Percentiles rank a stretch among this genome's conserved stretches.
Evolutionary conservation across 2,797 vertebrate genomes (phyloP).

Genomic region (Gouania willdenowi): DNA sequence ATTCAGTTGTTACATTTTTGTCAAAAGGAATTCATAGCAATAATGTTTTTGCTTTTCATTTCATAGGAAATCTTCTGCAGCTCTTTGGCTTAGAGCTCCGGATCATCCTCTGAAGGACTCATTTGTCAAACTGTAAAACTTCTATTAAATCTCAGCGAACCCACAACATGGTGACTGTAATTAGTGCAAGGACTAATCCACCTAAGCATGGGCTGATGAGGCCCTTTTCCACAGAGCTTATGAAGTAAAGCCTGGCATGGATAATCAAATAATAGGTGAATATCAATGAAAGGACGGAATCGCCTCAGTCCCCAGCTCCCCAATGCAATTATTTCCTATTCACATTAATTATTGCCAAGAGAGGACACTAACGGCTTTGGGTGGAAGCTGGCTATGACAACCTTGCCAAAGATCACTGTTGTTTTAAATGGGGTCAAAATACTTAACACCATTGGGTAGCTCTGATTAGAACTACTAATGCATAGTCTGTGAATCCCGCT

Average conservation of each 20-base stretch:
- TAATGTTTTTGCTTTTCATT: no score
- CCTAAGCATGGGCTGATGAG: conserved; percentile 59
- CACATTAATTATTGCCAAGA: conserved; percentile 93
- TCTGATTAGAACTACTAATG: conserved; percentile 26
- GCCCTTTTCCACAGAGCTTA: conserved; percentile 65
- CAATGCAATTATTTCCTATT: conserved; percentile 91
- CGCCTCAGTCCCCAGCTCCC: conserved; percentile 83
- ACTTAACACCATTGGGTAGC: conserved; percentile 38
- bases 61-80: no score
- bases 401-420: conserved; percentile 74
- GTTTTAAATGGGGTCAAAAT: conserved; percentile 60
- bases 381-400: conserved; percentile 74
- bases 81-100: conserved; percentile 39
- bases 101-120: conserved; percentile 34
- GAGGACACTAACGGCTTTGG: conserved; percentile 94
- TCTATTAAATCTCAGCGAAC: conserved; percentile 72
- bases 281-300: conserved; percentile 82
- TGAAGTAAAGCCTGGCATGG: conserved; percentile 67
- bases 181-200: conserved; percentile 78
- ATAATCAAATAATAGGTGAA: conserved; percentile 82
- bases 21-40: background rate
- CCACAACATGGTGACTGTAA: conserved; percentile 64
- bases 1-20: no score
- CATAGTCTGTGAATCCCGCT: background rate
- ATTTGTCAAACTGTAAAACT: conserved; percentile 73